phyloP scores from a whole-genome alignment of 2,113 vertebrate species.

The Scomber colias region DNA sequence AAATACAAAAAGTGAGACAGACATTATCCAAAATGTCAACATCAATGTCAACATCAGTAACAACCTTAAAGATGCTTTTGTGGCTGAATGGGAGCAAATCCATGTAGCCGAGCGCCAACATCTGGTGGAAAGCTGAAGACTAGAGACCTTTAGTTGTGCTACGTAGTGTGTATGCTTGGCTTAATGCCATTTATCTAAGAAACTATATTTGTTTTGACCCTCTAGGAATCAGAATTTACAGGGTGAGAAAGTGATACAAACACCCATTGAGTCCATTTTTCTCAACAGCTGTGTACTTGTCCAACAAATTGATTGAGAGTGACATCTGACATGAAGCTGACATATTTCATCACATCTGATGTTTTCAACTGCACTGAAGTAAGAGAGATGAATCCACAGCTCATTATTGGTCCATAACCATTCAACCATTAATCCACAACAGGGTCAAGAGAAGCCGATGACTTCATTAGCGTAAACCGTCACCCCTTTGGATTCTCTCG shows the following conservation, averaged over 20 bases:
- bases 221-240: background rate
- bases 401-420: conserved; percentile 12
- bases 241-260: background rate
- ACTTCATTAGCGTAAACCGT: background rate
- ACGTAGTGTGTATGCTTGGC: too few relatives aligned
- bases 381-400: background rate
- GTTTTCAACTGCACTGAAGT: background rate
- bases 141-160: too few relatives aligned
- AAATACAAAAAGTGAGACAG: too few relatives aligned
- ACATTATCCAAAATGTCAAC: too few relatives aligned
- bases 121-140: too few relatives aligned
- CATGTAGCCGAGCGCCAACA: too few relatives aligned
- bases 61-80: too few relatives aligned
- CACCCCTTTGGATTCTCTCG: too few relatives aligned
- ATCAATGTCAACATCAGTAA: too few relatives aligned
- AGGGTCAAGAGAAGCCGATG: background rate
- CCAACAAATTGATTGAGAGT: background rate
- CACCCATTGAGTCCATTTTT: background rate
- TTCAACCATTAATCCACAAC: background rate
- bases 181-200: too few relatives aligned
- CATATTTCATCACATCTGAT: background rate
- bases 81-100: too few relatives aligned
- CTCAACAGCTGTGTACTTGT: background rate
- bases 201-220: background rate
- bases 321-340: conserved; percentile 4